Evolutionary conservation across 2,888 invertebrate species (phyloP).

Genomic region (Drosophila paracracens): DNA sequence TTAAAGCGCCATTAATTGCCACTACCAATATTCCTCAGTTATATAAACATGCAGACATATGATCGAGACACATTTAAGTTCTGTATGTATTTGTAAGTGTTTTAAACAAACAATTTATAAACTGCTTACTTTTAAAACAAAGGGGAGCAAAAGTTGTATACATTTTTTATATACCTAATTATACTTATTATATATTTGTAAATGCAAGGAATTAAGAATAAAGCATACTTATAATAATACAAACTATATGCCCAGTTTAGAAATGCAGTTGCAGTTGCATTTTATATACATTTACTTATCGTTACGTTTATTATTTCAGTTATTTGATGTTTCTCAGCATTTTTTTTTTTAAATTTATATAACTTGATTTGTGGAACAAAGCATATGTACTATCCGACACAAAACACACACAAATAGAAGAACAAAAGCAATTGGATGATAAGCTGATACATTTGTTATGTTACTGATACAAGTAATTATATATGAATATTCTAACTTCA

Average conservation of each 20-base stretch:
- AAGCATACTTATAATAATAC: constrained; percentile 59
- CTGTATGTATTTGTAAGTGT: constrained; percentile 36
- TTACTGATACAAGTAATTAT: constrained; percentile 67
- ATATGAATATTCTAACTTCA: background rate
- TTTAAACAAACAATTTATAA: constrained; percentile 38
- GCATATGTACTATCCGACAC: constrained; percentile 10
- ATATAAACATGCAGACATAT: constrained; percentile 32
- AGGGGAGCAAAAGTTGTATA: constrained; percentile 56
- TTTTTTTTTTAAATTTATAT: constrained; percentile 4
- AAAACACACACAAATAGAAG: constrained; percentile 22
- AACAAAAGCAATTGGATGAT: constrained; percentile 44
- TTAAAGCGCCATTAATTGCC: constrained; percentile 71
- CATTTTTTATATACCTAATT: constrained; percentile 52
- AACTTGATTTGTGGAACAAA: constrained; percentile 3
- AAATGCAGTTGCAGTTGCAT: background rate
- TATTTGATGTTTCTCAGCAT: constrained; percentile 6
- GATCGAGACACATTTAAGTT: constrained; percentile 25
- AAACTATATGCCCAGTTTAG: constrained; percentile 2
- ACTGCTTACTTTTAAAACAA: constrained; percentile 19
- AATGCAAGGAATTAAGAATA: constrained; percentile 72
- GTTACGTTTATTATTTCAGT: constrained; percentile 1
- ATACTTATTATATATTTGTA: constrained; percentile 43
- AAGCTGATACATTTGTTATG: constrained; percentile 50
- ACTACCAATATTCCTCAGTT: constrained; percentile 55
- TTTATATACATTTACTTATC: background rate